Conservation (phyloP, 2,113 vertebrate genomes). For the Pavo muticus region DNA sequence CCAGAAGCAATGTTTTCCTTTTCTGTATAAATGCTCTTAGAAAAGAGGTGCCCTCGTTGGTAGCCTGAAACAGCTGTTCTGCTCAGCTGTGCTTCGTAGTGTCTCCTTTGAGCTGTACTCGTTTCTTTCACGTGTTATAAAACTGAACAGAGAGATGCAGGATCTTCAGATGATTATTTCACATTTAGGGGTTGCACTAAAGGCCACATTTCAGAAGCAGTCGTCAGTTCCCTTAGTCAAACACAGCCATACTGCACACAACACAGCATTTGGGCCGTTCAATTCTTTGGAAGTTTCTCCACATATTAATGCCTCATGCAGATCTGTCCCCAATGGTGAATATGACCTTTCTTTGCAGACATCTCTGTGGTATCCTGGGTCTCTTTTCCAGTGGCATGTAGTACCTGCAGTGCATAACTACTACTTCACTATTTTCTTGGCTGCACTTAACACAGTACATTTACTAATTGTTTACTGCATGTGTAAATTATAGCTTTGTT, state of each 20-base stretch:
- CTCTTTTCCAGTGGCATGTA: neutral
- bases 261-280: rapidly evolving
- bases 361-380: neutral
- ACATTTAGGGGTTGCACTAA: rapidly evolving
- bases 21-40: neutral
- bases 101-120: neutral
- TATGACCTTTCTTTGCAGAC: neutral
- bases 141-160: neutral
- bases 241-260: neutral
- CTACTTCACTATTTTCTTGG: neutral
- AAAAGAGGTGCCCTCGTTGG: neutral
- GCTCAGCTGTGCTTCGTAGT: rapidly evolving
- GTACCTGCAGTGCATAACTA: neutral
- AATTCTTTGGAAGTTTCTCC: neutral
- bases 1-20: neutral
- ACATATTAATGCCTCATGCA: neutral
- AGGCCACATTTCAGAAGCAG: neutral
- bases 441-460: neutral
- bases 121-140: neutral
- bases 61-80: neutral
- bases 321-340: neutral
- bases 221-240: neutral
- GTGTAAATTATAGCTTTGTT: neutral
- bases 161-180: neutral
- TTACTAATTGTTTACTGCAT: neutral